Evolutionary conservation across 2,113 vertebrate genomes (phyloP).

Genomic region (Merops nubicus): DNA sequence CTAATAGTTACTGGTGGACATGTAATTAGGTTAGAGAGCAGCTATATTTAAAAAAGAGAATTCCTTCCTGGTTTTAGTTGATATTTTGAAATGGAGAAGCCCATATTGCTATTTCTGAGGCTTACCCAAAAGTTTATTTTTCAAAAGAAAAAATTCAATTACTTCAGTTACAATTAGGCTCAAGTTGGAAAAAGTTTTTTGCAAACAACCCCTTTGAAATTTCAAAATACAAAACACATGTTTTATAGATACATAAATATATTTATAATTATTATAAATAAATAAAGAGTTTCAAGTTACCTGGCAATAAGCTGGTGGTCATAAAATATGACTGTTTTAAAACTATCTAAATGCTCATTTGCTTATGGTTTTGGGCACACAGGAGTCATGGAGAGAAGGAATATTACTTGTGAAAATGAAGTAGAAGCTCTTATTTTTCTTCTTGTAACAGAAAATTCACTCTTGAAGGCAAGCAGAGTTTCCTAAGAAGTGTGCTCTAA

Average conservation of each 20-base stretch:
- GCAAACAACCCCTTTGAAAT: neutral
- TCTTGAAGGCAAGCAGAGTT: neutral
- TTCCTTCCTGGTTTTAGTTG: conserved; percentile 44
- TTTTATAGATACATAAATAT: conserved; percentile 30
- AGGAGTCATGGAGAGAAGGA: neutral
- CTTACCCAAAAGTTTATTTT: conserved; percentile 51
- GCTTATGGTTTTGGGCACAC: conserved; percentile 18
- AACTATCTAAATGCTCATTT: neutral
- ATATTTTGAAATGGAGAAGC: conserved; percentile 54
- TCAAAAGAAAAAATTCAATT: conserved; percentile 47
- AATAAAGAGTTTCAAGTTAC: conserved; percentile 52
- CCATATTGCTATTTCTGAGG: conserved; percentile 28
- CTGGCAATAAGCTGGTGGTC: conserved; percentile 20
- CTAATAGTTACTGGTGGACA: neutral
- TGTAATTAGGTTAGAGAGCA: conserved; percentile 19
- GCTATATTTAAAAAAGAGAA: conserved; percentile 35
- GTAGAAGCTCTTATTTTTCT: neutral
- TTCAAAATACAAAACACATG: conserved; percentile 41
- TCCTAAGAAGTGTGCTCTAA: neutral
- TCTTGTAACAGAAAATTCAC: neutral
- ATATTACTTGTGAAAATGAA: conserved; percentile 17
- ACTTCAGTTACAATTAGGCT: conserved; percentile 46
- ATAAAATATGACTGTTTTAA: conserved; percentile 8
- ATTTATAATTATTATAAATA: conserved; percentile 56
- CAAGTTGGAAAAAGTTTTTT: conserved; percentile 9